Conservation (phyloP, 2,888 invertebrate genomes). For the Dinocampus coccinellae region DNA sequence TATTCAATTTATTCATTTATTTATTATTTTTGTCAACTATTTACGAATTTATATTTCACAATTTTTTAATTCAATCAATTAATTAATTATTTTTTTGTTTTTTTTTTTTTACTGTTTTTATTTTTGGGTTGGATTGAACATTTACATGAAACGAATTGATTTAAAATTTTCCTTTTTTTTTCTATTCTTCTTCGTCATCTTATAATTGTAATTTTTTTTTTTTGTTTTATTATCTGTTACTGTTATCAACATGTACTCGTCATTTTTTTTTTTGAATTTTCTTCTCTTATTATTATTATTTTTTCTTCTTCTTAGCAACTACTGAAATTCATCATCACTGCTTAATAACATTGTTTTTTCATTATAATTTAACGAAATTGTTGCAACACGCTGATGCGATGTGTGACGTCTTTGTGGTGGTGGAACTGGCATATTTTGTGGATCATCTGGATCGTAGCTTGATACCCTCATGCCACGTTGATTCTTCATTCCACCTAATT, state of each 20-base stretch:
- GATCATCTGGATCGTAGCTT: conserved; percentile 79
- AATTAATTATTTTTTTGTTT: conserved; percentile 4
- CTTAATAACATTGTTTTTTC: conserved; percentile 96
- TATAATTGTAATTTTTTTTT: too few relatives aligned
- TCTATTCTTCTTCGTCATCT: not conserved
- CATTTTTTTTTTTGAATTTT: conserved; percentile 35
- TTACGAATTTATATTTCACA: not conserved
- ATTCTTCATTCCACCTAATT: conserved; percentile 74
- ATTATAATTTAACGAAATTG: conserved; percentile 89
- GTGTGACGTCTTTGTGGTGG: conserved; percentile 68
- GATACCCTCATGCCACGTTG: conserved; percentile 77
- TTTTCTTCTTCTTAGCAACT: too few relatives aligned
- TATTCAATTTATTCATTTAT: not conserved
- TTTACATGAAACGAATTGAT: not conserved
- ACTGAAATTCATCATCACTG: conserved; percentile 96
- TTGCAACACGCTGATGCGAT: conserved; percentile 81
- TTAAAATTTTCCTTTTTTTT: not conserved
- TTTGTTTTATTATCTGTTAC: not conserved
- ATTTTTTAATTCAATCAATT: not conserved
- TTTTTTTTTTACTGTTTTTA: conserved; percentile 1
- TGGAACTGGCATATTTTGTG: conserved; percentile 69
- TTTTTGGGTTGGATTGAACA: conserved; percentile 10
- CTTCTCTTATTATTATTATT: conserved; percentile 24
- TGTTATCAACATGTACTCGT: conserved; percentile 21
- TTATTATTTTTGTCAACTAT: not conserved